Conservation (phyloP, 2,888 invertebrate genomes). For the Cenopis cana region DNA sequence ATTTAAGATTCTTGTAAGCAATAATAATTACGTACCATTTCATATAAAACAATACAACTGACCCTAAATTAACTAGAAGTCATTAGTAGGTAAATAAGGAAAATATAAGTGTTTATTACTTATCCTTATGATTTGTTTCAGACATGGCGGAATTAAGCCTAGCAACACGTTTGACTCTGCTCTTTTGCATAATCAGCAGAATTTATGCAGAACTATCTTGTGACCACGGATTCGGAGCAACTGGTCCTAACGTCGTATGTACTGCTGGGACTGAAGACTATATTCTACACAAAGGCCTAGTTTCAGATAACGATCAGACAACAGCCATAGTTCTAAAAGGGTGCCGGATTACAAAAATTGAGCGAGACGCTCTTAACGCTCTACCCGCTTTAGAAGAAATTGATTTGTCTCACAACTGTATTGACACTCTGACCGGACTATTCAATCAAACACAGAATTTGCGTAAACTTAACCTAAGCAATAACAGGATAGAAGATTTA, state of each 20-base stretch:
- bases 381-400: constrained; percentile 33
- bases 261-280: constrained; percentile 12
- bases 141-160: constrained; percentile 22
- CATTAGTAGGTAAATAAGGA: constrained; percentile 35
- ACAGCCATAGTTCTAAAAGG: constrained; percentile 29
- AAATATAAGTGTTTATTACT: constrained; percentile 1
- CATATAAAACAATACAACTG: no score
- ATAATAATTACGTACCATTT: no score
- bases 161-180: background rate
- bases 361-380: constrained; percentile 15
- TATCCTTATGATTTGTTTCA: constrained; percentile 22
- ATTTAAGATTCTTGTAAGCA: no score
- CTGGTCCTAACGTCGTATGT: constrained; percentile 22
- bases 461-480: constrained; percentile 28
- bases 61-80: background rate
- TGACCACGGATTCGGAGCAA: background rate
- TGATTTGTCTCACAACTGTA: constrained; percentile 28
- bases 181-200: constrained; percentile 14
- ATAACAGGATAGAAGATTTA: constrained; percentile 25
- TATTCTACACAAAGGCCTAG: constrained; percentile 24
- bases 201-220: constrained; percentile 20
- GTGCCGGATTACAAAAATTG: constrained; percentile 23
- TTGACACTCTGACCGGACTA: background rate
- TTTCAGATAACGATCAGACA: constrained; percentile 17
- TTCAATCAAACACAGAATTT: constrained; percentile 32